Base-by-base conservation (phyloP, 2,113 vertebrate genomes). In the Athene cunicularia region DNA sequence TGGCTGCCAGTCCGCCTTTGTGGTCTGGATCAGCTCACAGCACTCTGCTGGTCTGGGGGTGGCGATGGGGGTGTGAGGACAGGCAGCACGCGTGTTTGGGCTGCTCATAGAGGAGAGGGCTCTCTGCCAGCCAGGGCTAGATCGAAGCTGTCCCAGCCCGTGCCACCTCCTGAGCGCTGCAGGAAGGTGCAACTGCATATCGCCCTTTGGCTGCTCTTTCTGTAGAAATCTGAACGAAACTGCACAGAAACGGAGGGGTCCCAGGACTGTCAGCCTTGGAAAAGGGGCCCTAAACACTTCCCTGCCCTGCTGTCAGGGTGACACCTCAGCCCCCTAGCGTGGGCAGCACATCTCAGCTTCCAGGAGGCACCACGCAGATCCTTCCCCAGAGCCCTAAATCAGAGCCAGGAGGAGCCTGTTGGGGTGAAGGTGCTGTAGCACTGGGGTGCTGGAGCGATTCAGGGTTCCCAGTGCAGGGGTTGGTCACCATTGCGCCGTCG, bases 401-500 rank as follows among this genome's bases (percentile, higher is more conserved):
- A 45, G 53, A 56, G 8, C 58, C 14, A 32, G 37, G 21, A 9
- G 17, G 16, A 37, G 16, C 56, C 17, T 80, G 37, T 73, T 11
- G 1, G 4, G 8, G 30, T 30, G 33, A 8, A 60, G n/a, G 12
- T 56, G 41, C 70, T 37, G 52, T 28, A 56, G 32, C 55, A 64
- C 49, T 3, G 0, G 0, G 33, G 12, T 60, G 59, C 45, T 74
- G 23, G 37, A 66, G 71, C 1, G 3, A 8, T 67, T 58, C 0
- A 5, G 37, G 47, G 5, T 67, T 88, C 35, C 35, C 55, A 12
- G 55, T 16, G 14, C 8, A 11, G 4, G 11, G 5, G 3, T 60
- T 70, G 63, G 23, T 70, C 13, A 12, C 43, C 43, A 4, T 56
- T 71, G 82, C 9, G 1, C 18, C 4, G 7, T 49, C 13, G 5